Evolutionary conservation across 2,113 vertebrate genomes (phyloP).

Genomic region (Callocephalon fimbriatum): DNA sequence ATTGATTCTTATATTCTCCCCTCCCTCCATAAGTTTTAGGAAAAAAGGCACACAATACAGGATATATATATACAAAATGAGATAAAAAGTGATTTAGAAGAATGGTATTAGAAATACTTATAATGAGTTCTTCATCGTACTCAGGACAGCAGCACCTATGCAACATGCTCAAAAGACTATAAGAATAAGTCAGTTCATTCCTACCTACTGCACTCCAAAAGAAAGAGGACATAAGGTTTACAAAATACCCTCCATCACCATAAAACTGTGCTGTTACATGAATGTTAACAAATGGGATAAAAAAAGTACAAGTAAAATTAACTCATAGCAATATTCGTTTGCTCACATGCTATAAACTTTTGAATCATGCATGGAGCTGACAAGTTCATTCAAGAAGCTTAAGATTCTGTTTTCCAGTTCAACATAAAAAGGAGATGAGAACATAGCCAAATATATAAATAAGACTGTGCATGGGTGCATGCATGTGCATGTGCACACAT

Average conservation of each 20-base stretch:
- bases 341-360: neutral
- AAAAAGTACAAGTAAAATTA: neutral
- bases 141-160: neutral
- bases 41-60: neutral
- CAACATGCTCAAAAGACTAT: neutral
- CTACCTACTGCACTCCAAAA: neutral
- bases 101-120: neutral
- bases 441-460: neutral
- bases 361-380: neutral
- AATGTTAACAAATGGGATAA: neutral
- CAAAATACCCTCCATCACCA: neutral
- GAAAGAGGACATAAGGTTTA: neutral
- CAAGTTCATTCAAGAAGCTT: neutral
- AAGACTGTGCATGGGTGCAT: neutral
- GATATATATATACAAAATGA: neutral
- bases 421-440: neutral
- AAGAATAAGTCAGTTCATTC: neutral
- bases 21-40: neutral
- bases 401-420: neutral
- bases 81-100: neutral
- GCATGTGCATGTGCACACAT: accelerated
- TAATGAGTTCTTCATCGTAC: neutral
- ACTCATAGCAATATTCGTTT: neutral
- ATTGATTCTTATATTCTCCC: neutral
- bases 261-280: neutral